Percentiles rank a stretch among this genome's conserved stretches.
Conservation (phyloP, 2,113 vertebrate species). For the Prinia subflava region DNA sequence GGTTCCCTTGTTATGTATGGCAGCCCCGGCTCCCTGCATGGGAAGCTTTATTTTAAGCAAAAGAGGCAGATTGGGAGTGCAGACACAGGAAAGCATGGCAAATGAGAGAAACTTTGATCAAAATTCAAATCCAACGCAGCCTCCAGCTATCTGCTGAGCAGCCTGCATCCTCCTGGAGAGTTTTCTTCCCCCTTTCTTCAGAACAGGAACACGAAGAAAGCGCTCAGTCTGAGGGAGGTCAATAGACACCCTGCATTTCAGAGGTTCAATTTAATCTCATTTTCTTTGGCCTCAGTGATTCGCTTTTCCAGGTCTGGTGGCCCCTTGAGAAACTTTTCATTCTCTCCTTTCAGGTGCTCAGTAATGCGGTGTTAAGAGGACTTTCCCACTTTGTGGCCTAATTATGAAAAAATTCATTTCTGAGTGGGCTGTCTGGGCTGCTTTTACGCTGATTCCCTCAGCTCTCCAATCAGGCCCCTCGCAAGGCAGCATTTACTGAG, state of each 20-base stretch:
- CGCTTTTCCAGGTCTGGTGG: neutral
- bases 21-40: neutral
- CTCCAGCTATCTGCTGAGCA: slow-evolving; percentile 36
- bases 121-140: slow-evolving; percentile 51
- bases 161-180: neutral
- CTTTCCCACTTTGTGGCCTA: slow-evolving; percentile 3
- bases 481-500: neutral
- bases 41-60: slow-evolving; percentile 40
- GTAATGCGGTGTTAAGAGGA: neutral
- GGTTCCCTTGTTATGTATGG: neutral
- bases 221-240: neutral
- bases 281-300: slow-evolving; percentile 24
- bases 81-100: slow-evolving; percentile 43
- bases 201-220: neutral
- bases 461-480: neutral
- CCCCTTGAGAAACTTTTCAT: neutral
- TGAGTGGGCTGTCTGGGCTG: neutral
- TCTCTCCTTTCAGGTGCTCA: slow-evolving; percentile 31
- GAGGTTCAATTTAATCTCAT: slow-evolving; percentile 21
- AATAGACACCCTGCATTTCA: neutral
- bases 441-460: neutral
- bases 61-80: slow-evolving; percentile 41
- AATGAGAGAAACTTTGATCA: slow-evolving; percentile 58
- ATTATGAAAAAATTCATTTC: neutral
- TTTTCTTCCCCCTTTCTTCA: neutral